These are phyloP conservation scores for Lochmaea capreae DNA, from an alignment of 2,888 invertebrate genomes.

Conservation along the genomic window DNA sequence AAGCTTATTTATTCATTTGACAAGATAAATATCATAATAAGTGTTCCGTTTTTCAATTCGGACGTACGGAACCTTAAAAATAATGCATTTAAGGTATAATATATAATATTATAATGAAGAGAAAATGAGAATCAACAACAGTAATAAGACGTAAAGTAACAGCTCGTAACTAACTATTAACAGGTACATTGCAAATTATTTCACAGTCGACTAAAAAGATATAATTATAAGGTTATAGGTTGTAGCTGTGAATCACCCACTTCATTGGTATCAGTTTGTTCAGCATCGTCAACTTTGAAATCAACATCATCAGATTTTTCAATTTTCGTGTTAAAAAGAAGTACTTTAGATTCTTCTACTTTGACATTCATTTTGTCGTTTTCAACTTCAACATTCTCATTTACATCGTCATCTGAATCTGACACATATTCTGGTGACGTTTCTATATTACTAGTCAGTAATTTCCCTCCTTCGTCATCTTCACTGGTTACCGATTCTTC, in stretches of 20 bases:
- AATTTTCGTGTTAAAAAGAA: not conserved
- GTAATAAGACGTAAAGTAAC: not conserved
- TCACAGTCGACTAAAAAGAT: not conserved
- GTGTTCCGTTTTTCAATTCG: too few relatives aligned
- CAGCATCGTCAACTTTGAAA: conserved; percentile 20
- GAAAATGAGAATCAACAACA: not conserved
- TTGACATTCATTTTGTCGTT: conserved; percentile 4
- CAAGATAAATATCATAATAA: too few relatives aligned
- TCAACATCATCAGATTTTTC: conserved; percentile 9
- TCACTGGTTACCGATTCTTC: conserved; percentile 23
- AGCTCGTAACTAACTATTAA: not conserved
- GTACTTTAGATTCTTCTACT: not conserved
- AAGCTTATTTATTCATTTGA: too few relatives aligned
- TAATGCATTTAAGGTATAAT: not conserved
- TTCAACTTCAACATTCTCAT: conserved; percentile 28
- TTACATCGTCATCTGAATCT: conserved; percentile 40
- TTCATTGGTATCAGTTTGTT: conserved; percentile 22
- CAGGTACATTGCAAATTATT: not conserved
- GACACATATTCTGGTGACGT: conserved; percentile 29
- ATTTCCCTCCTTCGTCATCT: conserved; percentile 19
- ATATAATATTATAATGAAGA: not conserved
- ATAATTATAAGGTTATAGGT: too few relatives aligned
- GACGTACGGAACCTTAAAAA: too few relatives aligned
- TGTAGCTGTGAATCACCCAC: not conserved
- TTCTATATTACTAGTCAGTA: not conserved